phyloP scores from a whole-genome alignment of 2,888 invertebrate genomes.

The Malthinus flaveolus region DNA sequence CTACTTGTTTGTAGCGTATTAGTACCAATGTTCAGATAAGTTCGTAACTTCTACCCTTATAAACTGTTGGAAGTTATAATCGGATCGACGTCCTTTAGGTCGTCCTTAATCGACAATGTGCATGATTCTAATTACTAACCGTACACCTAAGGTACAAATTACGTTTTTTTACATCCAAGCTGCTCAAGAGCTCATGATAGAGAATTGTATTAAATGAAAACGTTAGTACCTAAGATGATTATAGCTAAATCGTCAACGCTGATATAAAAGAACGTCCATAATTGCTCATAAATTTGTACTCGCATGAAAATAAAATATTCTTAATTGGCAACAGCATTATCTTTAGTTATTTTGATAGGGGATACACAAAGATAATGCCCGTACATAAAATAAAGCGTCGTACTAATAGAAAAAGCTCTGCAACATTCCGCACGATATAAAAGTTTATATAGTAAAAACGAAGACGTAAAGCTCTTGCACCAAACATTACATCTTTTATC shows the following conservation, averaged over 20 bases:
- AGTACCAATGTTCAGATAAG: too few species aligned
- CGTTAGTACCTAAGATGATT: not conserved
- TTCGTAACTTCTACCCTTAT: too few species aligned
- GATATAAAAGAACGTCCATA: not conserved
- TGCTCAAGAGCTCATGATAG: too few species aligned
- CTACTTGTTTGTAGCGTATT: too few species aligned
- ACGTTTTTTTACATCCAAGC: too few species aligned
- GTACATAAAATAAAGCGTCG: not conserved
- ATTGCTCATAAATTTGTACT: not conserved
- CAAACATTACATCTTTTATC: not conserved
- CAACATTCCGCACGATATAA: not conserved
- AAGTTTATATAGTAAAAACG: not conserved
- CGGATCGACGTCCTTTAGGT: too few species aligned
- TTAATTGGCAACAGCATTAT: slow-evolving; percentile 2
- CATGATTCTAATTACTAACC: too few species aligned
- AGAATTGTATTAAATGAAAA: not conserved
- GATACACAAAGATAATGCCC: too few species aligned
- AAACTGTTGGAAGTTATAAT: too few species aligned
- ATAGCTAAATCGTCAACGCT: not conserved
- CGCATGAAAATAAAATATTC: not conserved
- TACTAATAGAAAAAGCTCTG: not conserved
- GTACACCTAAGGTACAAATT: too few species aligned
- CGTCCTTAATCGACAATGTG: too few species aligned
- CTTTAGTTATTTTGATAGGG: not conserved
- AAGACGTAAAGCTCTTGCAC: not conserved